Percentiles rank a stretch among this genome's conserved stretches.
Conservation (phyloP, 30 jellyfish, hydroid and myxozoan species). For the Turritopsis rubra region DNA sequence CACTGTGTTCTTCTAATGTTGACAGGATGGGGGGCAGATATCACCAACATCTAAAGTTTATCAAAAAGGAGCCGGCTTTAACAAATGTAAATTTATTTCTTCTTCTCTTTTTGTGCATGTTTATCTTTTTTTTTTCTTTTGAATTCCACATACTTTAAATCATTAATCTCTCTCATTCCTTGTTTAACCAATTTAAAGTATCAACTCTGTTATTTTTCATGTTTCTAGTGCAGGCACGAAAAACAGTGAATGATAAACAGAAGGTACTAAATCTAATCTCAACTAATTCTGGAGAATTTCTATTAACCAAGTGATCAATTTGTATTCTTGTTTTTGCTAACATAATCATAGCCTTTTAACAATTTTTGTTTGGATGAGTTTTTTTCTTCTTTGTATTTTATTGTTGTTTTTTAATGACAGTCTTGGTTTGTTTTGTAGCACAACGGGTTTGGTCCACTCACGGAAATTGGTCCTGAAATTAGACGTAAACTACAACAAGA, state of each 20-base stretch:
- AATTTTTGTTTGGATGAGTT: neutral
- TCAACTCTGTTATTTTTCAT: neutral
- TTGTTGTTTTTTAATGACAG: neutral
- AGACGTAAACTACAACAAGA: neutral
- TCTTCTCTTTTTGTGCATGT: neutral
- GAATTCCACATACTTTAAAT: neutral
- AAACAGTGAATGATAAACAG: conserved; percentile 1
- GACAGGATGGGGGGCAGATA: neutral
- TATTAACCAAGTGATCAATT: neutral
- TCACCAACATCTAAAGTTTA: neutral
- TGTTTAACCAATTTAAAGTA: neutral
- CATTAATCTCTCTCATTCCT: neutral
- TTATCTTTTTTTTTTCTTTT: neutral
- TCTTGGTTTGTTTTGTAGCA: neutral
- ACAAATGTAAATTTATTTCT: conserved; percentile 18
- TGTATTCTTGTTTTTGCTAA: neutral
- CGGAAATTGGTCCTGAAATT: neutral
- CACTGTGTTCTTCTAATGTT: neutral
- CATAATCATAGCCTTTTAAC: neutral
- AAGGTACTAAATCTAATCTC: neutral
- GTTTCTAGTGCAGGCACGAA: conserved; percentile 5
- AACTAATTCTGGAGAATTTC: neutral
- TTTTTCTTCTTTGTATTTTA: neutral
- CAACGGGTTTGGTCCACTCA: conserved; percentile 3
- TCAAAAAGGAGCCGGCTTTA: conserved; percentile 25